Evolutionary conservation across 2,113 vertebrate species (phyloP), one percentile per base, ranked within the genome.

Genomic region (Papio anubis): DNA sequence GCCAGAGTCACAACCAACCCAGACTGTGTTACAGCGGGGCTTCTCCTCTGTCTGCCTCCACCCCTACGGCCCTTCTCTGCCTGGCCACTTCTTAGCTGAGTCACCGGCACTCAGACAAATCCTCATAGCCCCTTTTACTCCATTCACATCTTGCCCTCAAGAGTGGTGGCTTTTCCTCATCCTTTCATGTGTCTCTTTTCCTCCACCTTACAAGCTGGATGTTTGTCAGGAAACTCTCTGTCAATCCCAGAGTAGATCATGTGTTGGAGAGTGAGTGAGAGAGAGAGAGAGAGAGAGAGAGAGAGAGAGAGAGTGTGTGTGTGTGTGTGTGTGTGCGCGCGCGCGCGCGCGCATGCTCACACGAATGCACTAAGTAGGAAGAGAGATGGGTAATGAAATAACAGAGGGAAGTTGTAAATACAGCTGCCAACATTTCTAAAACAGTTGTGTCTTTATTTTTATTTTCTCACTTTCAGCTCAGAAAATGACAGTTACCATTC

Each of bases 391-490:
- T 50, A 84, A n/a, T 12, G 40, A 43, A 61, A 93, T 43, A 52
- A 73, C 45, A 94, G 66, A 94, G 21, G 25, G 50, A 59, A 59
- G 87, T 59, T 94, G 92, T 40, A 76, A 79, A 93, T 4, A 45
- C 75, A 96, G 83, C 93, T 88, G 88, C 66, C 66, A 70, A 59
- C 40, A 48, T 78, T 90, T 85, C 94, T 95, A 59, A 72, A 93
- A 80, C 13, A 90, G 90, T 57, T 14, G 23, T 30, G 23, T 89
- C 97, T 86, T 94, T 95, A 91, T 87, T 75, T 96, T 95, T 66
- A 78, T 93, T 84, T 80, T 75, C 52, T 79, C 81, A 61, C 64
- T 30, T 87, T 68, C 30, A 43, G 70, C 87, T 90, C 48, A 9
- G 61, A 85, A 59, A 59, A 84, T 25, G 79, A 43, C 72, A 85